These are phyloP conservation scores for Bos javanicus DNA, from an alignment of 2,113 vertebrate genomes.

Conservation along the genomic window DNA sequence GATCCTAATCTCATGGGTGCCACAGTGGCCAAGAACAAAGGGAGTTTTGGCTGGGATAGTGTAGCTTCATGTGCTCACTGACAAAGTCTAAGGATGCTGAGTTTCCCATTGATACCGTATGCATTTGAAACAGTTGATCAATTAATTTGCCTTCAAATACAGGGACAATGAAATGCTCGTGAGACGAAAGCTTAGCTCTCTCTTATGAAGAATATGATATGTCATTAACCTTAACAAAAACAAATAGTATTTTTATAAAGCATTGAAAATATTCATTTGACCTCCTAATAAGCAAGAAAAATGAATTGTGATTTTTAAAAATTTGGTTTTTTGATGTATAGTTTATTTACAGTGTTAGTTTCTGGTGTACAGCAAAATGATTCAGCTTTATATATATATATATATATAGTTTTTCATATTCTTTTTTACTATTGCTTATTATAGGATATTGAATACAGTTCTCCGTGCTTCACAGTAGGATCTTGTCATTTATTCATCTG, in stretches of 20 bases:
- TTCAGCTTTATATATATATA: not conserved
- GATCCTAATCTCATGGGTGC: not conserved
- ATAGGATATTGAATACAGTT: not conserved
- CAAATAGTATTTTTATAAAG: not conserved
- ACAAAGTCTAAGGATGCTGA: not conserved
- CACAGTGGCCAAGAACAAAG: not conserved
- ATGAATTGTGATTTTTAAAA: not conserved
- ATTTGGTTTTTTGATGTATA: not conserved
- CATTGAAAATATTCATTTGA: not conserved
- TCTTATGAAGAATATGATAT: not conserved
- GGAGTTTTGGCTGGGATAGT: not conserved
- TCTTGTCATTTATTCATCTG: not conserved
- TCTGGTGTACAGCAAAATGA: not conserved
- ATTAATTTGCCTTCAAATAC: conserved; percentile 2
- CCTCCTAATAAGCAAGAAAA: not conserved
- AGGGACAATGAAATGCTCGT: not conserved
- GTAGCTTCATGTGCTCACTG: not conserved
- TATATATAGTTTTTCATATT: not conserved
- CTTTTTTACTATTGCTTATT: not conserved
- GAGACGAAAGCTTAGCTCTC: not conserved
- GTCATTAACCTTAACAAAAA: not conserved
- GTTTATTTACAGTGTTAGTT: not conserved
- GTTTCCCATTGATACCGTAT: not conserved
- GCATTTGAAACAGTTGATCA: not conserved
- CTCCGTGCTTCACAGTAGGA: not conserved